These are phyloP conservation scores for Gadopsis marmoratus DNA, from an alignment of 2,797 vertebrate species.

Conservation along the genomic window DNA sequence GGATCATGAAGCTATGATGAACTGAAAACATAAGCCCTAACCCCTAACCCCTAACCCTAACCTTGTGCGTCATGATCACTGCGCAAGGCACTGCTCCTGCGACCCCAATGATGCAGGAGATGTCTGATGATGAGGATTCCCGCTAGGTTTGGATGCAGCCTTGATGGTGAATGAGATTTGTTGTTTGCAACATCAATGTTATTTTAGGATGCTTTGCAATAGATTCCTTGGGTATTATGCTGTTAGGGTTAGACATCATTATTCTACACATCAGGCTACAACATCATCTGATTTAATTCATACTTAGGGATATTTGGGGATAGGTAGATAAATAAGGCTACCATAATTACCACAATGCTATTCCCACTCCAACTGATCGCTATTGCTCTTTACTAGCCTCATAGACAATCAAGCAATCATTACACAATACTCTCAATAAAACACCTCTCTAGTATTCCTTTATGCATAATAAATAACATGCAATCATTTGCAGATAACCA, in stretches of 20 bases:
- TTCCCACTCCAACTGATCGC: background rate
- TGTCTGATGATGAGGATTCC: background rate
- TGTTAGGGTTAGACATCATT: no score
- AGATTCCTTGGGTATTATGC: background rate
- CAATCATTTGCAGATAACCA: conserved; percentile 42
- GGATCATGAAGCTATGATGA: background rate
- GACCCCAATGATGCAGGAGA: no score
- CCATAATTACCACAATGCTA: background rate
- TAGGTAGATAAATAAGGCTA: background rate
- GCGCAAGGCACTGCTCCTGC: background rate
- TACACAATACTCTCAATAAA: background rate
- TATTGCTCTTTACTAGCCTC: background rate
- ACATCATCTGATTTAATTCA: no score
- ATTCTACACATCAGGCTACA: no score
- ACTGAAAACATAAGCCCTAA: background rate
- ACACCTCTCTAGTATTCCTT: background rate
- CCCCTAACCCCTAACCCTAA: no score
- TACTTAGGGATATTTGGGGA: no score
- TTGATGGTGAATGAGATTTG: background rate
- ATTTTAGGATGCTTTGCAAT: background rate
- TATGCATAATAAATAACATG: conserved; percentile 14
- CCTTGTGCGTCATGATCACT: background rate
- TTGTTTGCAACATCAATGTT: background rate
- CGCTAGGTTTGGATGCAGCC: background rate
- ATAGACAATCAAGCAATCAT: background rate